phyloP scores from a whole-genome alignment of 2,113 vertebrate species.

The Sinocyclocheilus rhinocerous region DNA sequence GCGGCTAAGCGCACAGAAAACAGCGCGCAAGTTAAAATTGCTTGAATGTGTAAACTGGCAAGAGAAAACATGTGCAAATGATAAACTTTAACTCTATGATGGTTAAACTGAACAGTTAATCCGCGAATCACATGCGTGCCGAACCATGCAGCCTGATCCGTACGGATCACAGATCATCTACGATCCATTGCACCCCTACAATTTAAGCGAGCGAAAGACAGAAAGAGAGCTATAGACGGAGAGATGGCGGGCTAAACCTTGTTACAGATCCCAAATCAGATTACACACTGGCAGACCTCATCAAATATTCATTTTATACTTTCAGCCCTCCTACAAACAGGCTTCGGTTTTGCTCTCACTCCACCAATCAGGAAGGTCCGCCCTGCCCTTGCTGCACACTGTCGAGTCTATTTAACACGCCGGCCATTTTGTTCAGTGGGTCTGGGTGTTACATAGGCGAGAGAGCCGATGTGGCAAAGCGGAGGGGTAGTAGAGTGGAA shows the following conservation, averaged over 20 bases:
- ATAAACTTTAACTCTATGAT: no score
- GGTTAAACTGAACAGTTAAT: no score
- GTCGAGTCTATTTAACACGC: conserved; percentile 44
- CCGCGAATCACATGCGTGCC: no score
- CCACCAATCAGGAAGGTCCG: conserved; percentile 27
- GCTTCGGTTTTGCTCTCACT: conserved; percentile 50
- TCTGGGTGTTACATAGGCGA: not conserved
- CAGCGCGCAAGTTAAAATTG: no score
- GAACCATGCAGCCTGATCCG: no score
- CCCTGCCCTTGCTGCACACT: not conserved
- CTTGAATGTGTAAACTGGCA: no score
- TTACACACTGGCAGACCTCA: conserved; percentile 79
- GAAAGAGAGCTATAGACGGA: not conserved
- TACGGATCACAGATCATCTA: no score
- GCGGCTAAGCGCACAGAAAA: no score
- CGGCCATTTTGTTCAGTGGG: conserved; percentile 52
- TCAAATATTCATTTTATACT: conserved; percentile 83
- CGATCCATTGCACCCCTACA: no score
- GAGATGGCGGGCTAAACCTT: conserved; percentile 69
- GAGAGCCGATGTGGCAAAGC: not conserved
- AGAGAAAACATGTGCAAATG: no score
- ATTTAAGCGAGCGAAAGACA: conserved; percentile 28
- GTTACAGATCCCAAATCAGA: conserved; percentile 79
- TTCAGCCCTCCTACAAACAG: conserved; percentile 69
- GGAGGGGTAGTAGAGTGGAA: conserved; percentile 15